Evolutionary conservation across 2,888 invertebrate species (phyloP), one percentile per base, ranked within the genome.

Genomic region (Sesia apiformis): DNA sequence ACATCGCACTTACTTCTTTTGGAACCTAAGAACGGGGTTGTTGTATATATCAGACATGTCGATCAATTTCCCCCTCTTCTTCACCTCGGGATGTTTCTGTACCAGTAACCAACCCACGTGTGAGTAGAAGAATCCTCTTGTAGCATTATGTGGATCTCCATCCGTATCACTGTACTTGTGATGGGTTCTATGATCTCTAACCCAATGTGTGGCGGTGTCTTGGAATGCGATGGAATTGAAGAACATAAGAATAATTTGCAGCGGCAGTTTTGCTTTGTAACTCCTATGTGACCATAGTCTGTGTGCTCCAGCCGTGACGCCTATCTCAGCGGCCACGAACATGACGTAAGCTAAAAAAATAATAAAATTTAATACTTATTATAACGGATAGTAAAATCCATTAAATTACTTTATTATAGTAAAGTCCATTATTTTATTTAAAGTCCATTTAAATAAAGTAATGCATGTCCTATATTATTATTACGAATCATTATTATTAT

Each of bases 101-200:
- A 92, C 91, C 53, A 96, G 71, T 46, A 96, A 79, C 96, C 96
- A 96, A n/a, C 96, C 96, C 53, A 96, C 88, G 73, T 96, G 96
- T 0, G 95, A 90, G 76, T 94, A 96, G 87, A 96, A 96, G 78
- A 96, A 95, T 3, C 96, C 96, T 53, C 95, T 85, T 5, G 68
- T 91, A 0, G 94, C 93, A 67, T 95, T 95, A 71, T 95, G 94
- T 0, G 95, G 95, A 73, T 95, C 95, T 0, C 93, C 94, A 68
- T 94, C 90, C 0, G 94, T 94, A 69, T 94, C 94, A 58, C 91
- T 92, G n/a, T 91, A 95, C 69, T 95, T 95, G 78, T 95, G 95
- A 67, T 95, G 93, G 5, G 93, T 90, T 51, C 93, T 81, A 69
- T 92, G 92, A 59, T 93, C 92, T 60, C 92, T 81, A 4, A 91